A percentile compares a stretch with the other conserved stretches of the same genome.
Conservation (phyloP, 2,797 vertebrate species). For the Melanotaenia parkinsoni region DNA sequence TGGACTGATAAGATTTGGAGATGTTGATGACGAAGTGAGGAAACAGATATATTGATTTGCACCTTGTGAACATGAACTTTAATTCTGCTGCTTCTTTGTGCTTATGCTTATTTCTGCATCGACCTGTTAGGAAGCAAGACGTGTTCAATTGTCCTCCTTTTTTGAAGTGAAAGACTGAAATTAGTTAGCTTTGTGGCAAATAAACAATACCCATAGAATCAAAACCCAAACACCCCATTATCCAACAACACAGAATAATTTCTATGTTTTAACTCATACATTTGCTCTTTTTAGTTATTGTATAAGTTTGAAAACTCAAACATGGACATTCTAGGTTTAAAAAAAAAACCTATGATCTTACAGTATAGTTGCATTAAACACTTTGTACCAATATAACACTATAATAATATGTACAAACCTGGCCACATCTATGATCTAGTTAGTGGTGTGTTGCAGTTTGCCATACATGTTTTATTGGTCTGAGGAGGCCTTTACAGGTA, state of each 20-base stretch:
- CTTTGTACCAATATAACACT: too few species aligned
- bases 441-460: not conserved
- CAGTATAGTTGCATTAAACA: not conserved
- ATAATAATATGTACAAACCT: not conserved
- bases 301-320: not conserved
- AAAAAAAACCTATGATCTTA: not conserved
- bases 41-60: conserved; percentile 14
- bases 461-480: not conserved
- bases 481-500: not conserved
- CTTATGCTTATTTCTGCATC: not conserved
- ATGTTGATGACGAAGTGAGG: conserved; percentile 8
- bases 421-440: not conserved
- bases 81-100: not conserved
- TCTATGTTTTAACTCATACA: not conserved
- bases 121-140: not conserved
- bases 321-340: not conserved
- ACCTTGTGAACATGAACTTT: conserved; percentile 22
- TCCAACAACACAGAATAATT: conserved; percentile 5
- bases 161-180: not conserved
- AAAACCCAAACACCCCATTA: not conserved
- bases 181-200: not conserved
- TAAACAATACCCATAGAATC: not conserved
- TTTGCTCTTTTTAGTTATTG: not conserved
- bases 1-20: not conserved
- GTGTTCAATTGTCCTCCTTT: not conserved